Conservation (phyloP, 1,140 invertebrate species). For the Drosophila takahashii region DNA sequence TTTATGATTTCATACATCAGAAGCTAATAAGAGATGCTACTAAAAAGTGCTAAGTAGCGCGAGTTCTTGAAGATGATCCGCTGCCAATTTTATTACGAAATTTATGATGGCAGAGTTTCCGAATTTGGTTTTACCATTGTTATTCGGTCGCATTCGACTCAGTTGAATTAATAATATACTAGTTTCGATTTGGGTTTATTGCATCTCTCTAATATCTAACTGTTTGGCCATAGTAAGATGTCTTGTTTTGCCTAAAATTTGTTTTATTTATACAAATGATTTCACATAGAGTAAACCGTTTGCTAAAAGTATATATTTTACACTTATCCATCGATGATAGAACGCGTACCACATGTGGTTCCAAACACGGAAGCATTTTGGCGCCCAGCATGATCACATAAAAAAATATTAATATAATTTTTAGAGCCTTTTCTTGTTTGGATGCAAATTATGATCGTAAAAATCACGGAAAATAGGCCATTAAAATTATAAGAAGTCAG, state of each 20-base stretch:
- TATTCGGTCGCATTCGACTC: slow-evolving; percentile 7
- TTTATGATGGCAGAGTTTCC: slow-evolving; percentile 46
- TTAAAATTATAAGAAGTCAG: slow-evolving; percentile 46
- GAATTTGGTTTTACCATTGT: slow-evolving; percentile 8
- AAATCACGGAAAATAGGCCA: slow-evolving; percentile 60
- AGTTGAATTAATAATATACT: slow-evolving; percentile 13
- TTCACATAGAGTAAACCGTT: not conserved
- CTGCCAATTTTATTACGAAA: slow-evolving; percentile 31
- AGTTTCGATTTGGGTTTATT: slow-evolving; percentile 16
- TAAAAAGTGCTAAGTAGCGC: slow-evolving; percentile 47
- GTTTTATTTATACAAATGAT: not conserved
- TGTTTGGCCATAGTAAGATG: not conserved
- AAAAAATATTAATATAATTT: slow-evolving; percentile 48
- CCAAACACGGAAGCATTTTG: slow-evolving; percentile 47
- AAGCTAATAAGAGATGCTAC: slow-evolving; percentile 17
- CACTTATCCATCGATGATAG: not conserved
- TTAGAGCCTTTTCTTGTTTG: slow-evolving; percentile 29
- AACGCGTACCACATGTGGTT: slow-evolving; percentile 10
- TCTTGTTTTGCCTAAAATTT: not conserved
- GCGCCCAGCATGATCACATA: slow-evolving; percentile 22
- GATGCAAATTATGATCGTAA: slow-evolving; percentile 34
- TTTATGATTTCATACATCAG: slow-evolving; percentile 40
- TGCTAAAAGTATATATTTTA: not conserved
- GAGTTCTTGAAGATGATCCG: slow-evolving; percentile 51
- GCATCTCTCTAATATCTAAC: slow-evolving; percentile 15